phyloP scores from a whole-genome alignment of 2,113 vertebrate genomes.

The Scopus umbretta region DNA sequence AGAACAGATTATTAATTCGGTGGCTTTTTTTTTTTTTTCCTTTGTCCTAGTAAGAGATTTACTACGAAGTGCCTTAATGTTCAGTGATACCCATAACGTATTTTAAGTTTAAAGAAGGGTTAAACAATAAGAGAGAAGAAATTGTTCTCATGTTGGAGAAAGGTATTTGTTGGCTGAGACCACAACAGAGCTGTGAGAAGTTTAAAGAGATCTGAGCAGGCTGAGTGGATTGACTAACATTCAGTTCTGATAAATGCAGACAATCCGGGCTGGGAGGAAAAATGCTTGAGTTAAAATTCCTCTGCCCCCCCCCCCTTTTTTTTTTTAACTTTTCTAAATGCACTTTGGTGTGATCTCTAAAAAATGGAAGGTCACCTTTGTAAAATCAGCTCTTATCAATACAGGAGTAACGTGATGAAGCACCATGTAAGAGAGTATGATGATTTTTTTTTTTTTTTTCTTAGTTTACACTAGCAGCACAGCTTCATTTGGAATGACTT shows the following conservation, averaged over 20 bases:
- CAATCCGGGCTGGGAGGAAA: background rate
- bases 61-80: background rate
- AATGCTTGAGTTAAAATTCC: background rate
- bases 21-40: background rate
- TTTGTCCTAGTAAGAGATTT: background rate
- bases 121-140: background rate
- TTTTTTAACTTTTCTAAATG: background rate
- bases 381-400: background rate
- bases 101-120: background rate
- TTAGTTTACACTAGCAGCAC: background rate
- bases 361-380: background rate
- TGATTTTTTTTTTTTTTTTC: background rate
- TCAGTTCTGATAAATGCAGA: background rate
- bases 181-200: background rate
- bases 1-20: background rate
- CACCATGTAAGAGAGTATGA: background rate
- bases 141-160: background rate
- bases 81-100: background rate
- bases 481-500: background rate
- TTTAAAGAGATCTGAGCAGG: background rate
- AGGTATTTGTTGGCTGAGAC: background rate
- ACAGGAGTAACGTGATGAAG: background rate
- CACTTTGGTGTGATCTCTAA: background rate
- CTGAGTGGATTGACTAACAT: background rate
- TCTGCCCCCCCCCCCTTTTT: too few relatives aligned